Conservation (phyloP, 2,113 vertebrate genomes). For the Zosterops lateralis region DNA sequence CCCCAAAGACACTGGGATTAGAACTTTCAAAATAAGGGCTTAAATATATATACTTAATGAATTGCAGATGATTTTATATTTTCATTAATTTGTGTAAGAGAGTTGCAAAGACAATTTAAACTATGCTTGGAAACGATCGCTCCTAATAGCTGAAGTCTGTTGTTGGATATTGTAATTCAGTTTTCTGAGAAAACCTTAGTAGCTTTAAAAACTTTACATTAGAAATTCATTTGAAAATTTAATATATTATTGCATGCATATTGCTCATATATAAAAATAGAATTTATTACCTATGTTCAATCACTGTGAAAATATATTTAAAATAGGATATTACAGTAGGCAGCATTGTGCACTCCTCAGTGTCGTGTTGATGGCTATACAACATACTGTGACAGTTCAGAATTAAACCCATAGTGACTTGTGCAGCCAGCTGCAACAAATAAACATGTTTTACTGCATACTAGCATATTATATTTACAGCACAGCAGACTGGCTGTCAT, state of each 20-base stretch:
- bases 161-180: background rate
- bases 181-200: background rate
- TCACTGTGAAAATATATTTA: background rate
- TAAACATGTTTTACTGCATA: constrained; percentile 32
- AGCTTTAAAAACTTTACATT: background rate
- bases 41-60: background rate
- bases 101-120: background rate
- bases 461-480: constrained; percentile 1
- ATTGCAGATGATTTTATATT: background rate
- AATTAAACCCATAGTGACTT: constrained; percentile 34
- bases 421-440: constrained; percentile 38
- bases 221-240: background rate
- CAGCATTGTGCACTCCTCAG: background rate
- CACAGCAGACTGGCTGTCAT: background rate
- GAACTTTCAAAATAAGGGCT: background rate
- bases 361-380: background rate
- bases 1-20: background rate
- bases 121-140: background rate
- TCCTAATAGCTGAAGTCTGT: background rate
- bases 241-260: background rate
- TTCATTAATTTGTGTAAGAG: background rate
- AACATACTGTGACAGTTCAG: background rate
- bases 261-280: background rate
- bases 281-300: background rate
- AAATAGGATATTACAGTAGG: background rate